Percentiles rank a stretch among this genome's conserved stretches.
Evolutionary conservation across 2,888 invertebrate species (phyloP).

Genomic region (Herminia tarsipennalis): DNA sequence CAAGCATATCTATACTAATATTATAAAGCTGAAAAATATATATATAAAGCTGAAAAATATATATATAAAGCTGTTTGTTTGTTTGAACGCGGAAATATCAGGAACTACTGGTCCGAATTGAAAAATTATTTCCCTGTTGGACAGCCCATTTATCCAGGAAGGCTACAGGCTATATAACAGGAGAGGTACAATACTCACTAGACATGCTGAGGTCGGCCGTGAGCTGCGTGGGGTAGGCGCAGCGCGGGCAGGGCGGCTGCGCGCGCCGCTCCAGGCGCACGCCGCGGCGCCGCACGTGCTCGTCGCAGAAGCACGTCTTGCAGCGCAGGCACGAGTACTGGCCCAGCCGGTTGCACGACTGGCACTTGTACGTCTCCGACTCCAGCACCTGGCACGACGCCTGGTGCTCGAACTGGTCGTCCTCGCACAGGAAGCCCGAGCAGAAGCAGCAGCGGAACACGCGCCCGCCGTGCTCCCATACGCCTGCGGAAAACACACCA

Average conservation of each 20-base stretch:
- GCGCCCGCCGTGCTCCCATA: slow-evolving; percentile 98
- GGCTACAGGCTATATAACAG: slow-evolving; percentile 36
- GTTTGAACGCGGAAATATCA: too few species aligned
- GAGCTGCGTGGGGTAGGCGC: slow-evolving; percentile 95
- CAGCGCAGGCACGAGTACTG: slow-evolving; percentile 98
- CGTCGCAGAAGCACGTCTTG: slow-evolving; percentile 98
- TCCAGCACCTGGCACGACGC: slow-evolving; percentile 98
- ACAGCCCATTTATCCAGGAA: too few species aligned
- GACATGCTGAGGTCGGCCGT: slow-evolving; percentile 96
- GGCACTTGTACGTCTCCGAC: slow-evolving; percentile 97
- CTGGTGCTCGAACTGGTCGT: slow-evolving; percentile 99
- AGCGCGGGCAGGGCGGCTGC: slow-evolving; percentile 95
- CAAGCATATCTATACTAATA: too few species aligned
- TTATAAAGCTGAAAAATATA: too few species aligned
- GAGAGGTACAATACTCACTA: too few species aligned
- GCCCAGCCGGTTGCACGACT: slow-evolving; percentile 97
- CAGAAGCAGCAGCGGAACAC: slow-evolving; percentile 97
- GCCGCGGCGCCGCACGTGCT: slow-evolving; percentile 93
- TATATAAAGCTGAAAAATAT: too few species aligned
- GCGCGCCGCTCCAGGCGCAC: slow-evolving; percentile 53
- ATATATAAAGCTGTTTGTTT: too few species aligned
- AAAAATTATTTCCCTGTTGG: too few species aligned
- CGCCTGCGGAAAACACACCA: slow-evolving; percentile 76
- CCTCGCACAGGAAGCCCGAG: slow-evolving; percentile 94
- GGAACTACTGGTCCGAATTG: too few species aligned